Evolutionary conservation across 2,797 vertebrate species (phyloP), one percentile per base, ranked within the genome.

Genomic region (Geotrypetes seraphini): DNA sequence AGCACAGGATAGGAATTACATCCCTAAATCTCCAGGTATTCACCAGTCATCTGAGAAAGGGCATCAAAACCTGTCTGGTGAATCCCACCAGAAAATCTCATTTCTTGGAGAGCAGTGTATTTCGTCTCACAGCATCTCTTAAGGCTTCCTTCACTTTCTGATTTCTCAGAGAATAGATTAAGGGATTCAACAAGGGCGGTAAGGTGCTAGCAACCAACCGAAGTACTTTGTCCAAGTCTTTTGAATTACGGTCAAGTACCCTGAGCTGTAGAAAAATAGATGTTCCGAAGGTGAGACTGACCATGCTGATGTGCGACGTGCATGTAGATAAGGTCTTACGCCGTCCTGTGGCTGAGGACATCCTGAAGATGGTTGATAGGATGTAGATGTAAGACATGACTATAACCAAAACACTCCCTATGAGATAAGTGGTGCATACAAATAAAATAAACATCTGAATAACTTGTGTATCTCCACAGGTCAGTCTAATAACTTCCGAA

Each of bases 111-210:
- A 10, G 33, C 5, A 33, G 11, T 6, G 12, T 24, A n/a, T 15
- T 21, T 34, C n/a, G 21, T 34, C 5, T 8, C 4, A 31, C 4
- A 1, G 39, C 30, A 9, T 65, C 39, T 13, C 9, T 39, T 12
- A 66, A 16, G 24, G 56, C 44, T 20, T 55, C 28, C 23, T 62
- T 66, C n/a, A 72, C 50, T 25, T 60, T 53, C 21, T 59, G 52
- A 29, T 67, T 75, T 18, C 53, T 67, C 27, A 72, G 47, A 11
- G 51, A 69, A 20, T 67, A 75, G 21, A 75, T 66, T 36, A 72
- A 69, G 10, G 60, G 64, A 13, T 63, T 67, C 28, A 69, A 28
- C 26, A 60, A 7, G 1, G 51, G 63, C 4, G 59, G 63, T 20
- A 71, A 43, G 15, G 67, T 25, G 0, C 57, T 69, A 26, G 69